phyloP scores from a whole-genome alignment of 2,888 invertebrate genomes.

The Perdita meconis region DNA sequence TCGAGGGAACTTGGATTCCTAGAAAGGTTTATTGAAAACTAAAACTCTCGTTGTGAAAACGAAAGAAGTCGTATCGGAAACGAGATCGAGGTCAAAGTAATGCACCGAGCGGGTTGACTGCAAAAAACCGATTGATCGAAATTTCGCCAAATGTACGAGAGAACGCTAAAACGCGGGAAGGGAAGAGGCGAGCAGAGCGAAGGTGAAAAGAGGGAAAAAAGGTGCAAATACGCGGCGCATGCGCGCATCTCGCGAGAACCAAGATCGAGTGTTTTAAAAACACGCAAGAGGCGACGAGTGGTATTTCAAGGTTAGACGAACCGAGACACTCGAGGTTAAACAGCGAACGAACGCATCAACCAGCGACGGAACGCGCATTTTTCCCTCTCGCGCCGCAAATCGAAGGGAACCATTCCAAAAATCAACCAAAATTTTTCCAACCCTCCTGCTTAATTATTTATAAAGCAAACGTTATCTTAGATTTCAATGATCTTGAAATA shows the following conservation, averaged over 20 bases:
- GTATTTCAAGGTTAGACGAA: slow-evolving; percentile 79
- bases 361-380: slow-evolving; percentile 48
- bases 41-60: too few relatives aligned
- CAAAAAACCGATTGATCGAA: too few relatives aligned
- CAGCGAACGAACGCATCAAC: slow-evolving; percentile 49
- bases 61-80: slow-evolving; percentile 12
- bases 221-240: slow-evolving; percentile 51
- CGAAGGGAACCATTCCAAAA: slow-evolving; percentile 11
- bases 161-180: slow-evolving; percentile 14
- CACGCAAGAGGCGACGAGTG: slow-evolving; percentile 75
- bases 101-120: slow-evolving; percentile 37
- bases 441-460: too few relatives aligned
- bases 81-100: slow-evolving; percentile 23
- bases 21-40: too few relatives aligned
- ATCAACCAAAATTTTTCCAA: slow-evolving; percentile 1
- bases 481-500: too few relatives aligned
- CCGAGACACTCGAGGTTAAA: slow-evolving; percentile 71
- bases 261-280: slow-evolving; percentile 70
- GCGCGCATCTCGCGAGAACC: slow-evolving; percentile 51
- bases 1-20: too few relatives aligned
- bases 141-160: slow-evolving; percentile 43
- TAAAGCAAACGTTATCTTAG: too few relatives aligned
- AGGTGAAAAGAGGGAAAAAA: slow-evolving; percentile 37
- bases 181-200: slow-evolving; percentile 36
- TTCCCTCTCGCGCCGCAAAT: slow-evolving; percentile 27